A percentile compares a stretch with the other conserved stretches of the same genome.
These are phyloP conservation scores for Apus apus DNA, from an alignment of 2,113 vertebrate species.

Conservation along the genomic window DNA sequence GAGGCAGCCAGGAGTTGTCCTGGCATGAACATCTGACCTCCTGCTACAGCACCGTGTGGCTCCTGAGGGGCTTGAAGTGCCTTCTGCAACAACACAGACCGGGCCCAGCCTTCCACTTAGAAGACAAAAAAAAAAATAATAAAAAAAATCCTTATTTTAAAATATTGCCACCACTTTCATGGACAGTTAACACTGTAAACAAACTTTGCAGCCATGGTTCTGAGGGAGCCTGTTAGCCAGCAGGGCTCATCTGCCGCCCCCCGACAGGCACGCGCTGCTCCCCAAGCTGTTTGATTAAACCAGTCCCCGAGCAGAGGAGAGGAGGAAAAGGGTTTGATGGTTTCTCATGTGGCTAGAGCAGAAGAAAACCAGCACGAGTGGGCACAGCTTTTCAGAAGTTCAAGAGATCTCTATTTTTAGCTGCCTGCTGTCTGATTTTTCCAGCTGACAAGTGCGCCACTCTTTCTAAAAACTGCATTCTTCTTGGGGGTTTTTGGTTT, in stretches of 20 bases:
- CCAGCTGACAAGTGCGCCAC: not conserved
- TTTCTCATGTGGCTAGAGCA: fast-evolving
- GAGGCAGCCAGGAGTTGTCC: not conserved
- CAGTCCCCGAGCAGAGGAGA: not conserved
- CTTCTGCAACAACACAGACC: not conserved
- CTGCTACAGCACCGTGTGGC: fast-evolving
- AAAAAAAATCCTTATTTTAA: not conserved
- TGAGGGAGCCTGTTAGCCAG: not conserved
- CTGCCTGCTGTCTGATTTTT: not conserved
- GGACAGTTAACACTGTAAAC: not conserved
- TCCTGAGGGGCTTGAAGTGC: not conserved
- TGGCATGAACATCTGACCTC: fast-evolving
- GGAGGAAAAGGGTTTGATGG: not conserved
- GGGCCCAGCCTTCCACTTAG: not conserved
- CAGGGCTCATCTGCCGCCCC: not conserved
- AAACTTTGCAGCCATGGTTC: not conserved
- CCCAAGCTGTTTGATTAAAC: not conserved
- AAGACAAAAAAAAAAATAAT: not conserved
- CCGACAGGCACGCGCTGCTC: not conserved
- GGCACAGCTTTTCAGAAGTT: not conserved
- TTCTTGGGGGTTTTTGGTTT: not conserved
- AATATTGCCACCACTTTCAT: not conserved
- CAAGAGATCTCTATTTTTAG: slow-evolving; percentile 7
- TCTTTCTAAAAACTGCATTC: not conserved
- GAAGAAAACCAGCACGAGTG: not conserved